Evolutionary conservation across 92 coral and sea anemone species (phyloP), one percentile per base, ranked within the genome.

Genomic region (Scolanthus callimorphus): DNA sequence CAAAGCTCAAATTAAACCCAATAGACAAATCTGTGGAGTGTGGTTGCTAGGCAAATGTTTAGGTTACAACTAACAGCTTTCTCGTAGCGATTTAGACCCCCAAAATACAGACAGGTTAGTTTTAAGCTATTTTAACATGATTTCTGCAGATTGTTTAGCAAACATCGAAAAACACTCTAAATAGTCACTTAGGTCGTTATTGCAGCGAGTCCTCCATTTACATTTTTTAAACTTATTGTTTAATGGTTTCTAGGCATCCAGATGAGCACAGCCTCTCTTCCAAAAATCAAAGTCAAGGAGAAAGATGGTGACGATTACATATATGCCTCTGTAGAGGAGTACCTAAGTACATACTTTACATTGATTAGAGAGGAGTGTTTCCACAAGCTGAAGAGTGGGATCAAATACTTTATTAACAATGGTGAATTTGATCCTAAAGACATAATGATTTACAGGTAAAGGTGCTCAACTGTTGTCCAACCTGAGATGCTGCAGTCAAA

Each of bases 321-420:
- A 27, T 90, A 90, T 55, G 51, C 46, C 1, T 73, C 90, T 53
- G 79, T 55, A 2, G 83, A 65, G 12, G 84, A 90, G 19, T 90
- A 90, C 55, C 66, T 78, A 12, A 54, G 67, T 19, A 90, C 87
- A 0, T 45, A 82, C 71, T 86, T 67, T 70, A 66, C 65, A 34
- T 71, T 90, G 19, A 59, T 90, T 24, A 69, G 97, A 58, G 97
- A 82, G 46, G 97, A 90, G 25, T 82, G 95, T 55, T 90, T 86
- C 61, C 65, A 73, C 53, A 83, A 86, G 52, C 51, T 82, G 34
- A 71, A 85, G 51, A 79, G 55, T 21, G 97, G 91, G 31, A 90
- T 90, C 26, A 6, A 22, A 41, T 59, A 64, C 22, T 86, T 74
- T 52, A 54, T 77, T 26, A 6, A 20, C 11, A 51, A 62, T 50